Conservation (phyloP, 2,888 invertebrate genomes). For the Atethmia centrago region DNA sequence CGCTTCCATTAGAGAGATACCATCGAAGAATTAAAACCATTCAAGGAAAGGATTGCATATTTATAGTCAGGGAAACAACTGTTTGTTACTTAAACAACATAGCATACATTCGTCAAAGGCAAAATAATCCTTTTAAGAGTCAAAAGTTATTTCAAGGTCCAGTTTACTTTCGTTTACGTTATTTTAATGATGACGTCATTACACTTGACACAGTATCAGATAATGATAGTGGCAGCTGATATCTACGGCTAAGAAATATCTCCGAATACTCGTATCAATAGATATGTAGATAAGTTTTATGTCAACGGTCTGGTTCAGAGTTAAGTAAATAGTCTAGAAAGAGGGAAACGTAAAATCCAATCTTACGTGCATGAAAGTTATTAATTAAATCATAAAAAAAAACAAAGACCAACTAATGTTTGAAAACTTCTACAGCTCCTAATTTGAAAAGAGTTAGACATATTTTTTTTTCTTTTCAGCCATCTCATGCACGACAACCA, state of each 20-base stretch:
- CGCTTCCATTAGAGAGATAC: background rate
- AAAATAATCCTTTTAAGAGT: background rate
- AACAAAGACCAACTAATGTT: background rate
- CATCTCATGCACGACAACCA: constrained; percentile 72
- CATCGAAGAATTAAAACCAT: background rate
- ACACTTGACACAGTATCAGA: constrained; percentile 50
- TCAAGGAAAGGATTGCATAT: background rate
- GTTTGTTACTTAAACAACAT: background rate
- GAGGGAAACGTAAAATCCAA: background rate
- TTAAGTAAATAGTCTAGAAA: constrained; percentile 23
- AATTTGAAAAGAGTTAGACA: background rate
- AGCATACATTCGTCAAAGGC: background rate
- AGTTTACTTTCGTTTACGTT: constrained; percentile 1
- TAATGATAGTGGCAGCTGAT: constrained; percentile 37
- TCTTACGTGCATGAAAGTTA: background rate
- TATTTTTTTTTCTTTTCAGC: constrained; percentile 72
- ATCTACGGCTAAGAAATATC: constrained; percentile 30
- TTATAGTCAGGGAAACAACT: background rate
- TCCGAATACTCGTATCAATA: constrained; percentile 23
- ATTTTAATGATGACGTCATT: constrained; percentile 32
- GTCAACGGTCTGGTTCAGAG: constrained; percentile 41
- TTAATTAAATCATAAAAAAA: background rate
- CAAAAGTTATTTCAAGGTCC: constrained; percentile 14
- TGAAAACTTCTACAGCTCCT: background rate
- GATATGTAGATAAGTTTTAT: constrained; percentile 33